phyloP scores from a whole-genome alignment of 2,797 vertebrate genomes.

The Hylomyscus alleni region DNA sequence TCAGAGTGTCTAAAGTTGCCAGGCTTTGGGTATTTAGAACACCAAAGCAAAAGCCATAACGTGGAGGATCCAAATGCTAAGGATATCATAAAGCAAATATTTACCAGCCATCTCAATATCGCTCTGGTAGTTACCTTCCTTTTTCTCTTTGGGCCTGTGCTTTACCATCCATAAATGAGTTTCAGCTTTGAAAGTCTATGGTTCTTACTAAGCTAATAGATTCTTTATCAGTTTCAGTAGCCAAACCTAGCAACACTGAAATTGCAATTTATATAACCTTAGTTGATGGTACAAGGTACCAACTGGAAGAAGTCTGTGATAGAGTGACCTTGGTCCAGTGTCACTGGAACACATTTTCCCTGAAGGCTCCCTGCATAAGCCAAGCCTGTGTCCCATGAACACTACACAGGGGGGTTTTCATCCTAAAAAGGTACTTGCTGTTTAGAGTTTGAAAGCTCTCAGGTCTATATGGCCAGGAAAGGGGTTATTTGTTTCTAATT shows the following conservation, averaged over 20 bases:
- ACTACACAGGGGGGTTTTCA: background rate
- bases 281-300: background rate
- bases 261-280: background rate
- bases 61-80: background rate
- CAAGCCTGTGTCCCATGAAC: background rate
- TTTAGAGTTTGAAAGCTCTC: background rate
- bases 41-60: conserved; percentile 33
- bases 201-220: conserved; percentile 15
- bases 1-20: background rate
- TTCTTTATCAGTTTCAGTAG: background rate
- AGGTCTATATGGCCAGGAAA: background rate
- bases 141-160: background rate
- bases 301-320: background rate
- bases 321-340: background rate
- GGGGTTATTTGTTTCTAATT: background rate
- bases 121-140: background rate
- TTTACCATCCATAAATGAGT: conserved; percentile 9
- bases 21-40: conserved; percentile 5
- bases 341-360: background rate
- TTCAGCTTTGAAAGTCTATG: background rate
- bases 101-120: background rate
- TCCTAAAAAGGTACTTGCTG: background rate
- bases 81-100: conserved; percentile 28
- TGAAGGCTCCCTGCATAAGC: background rate
- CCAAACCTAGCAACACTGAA: background rate